phyloP scores from a whole-genome alignment of 1,140 invertebrate species.

The Chrysomallon squamiferum region DNA sequence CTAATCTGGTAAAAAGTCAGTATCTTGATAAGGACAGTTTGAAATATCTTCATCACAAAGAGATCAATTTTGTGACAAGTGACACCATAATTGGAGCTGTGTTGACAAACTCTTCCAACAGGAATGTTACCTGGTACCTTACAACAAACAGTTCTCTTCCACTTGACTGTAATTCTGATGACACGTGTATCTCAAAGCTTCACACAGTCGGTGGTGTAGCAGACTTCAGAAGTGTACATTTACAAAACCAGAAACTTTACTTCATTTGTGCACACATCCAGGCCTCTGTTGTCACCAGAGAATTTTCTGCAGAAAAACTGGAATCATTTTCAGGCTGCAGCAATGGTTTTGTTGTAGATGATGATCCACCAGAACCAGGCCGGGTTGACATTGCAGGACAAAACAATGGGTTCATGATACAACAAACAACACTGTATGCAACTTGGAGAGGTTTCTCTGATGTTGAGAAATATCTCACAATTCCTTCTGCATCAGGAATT shows the following conservation, averaged over 20 bases:
- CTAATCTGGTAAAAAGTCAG: not conserved
- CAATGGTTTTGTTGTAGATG: conserved; percentile 35
- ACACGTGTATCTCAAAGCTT: conserved; percentile 1
- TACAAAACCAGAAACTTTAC: not conserved
- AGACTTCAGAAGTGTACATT: conserved; percentile 1
- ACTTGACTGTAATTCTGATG: conserved; percentile 3
- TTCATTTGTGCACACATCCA: conserved; percentile 18
- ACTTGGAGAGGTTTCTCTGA: conserved; percentile 30
- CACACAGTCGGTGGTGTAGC: not conserved
- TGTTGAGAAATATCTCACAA: not conserved
- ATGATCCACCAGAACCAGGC: conserved; percentile 17
- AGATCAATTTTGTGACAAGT: too few species aligned
- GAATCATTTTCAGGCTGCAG: conserved; percentile 15
- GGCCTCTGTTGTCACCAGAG: not conserved
- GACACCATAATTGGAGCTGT: not conserved
- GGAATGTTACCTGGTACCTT: conserved; percentile 20
- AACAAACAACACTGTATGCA: conserved; percentile 5
- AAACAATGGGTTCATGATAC: conserved; percentile 21
- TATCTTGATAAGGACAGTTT: conserved; percentile 1
- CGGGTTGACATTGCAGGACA: conserved; percentile 15
- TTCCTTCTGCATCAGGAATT: conserved; percentile 9
- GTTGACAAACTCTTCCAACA: not conserved
- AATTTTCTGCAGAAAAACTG: not conserved
- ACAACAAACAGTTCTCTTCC: conserved; percentile 6
- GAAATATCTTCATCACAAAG: not conserved